phyloP scores from a whole-genome alignment of 2,888 invertebrate genomes.

The Zeuzera pyrina region DNA sequence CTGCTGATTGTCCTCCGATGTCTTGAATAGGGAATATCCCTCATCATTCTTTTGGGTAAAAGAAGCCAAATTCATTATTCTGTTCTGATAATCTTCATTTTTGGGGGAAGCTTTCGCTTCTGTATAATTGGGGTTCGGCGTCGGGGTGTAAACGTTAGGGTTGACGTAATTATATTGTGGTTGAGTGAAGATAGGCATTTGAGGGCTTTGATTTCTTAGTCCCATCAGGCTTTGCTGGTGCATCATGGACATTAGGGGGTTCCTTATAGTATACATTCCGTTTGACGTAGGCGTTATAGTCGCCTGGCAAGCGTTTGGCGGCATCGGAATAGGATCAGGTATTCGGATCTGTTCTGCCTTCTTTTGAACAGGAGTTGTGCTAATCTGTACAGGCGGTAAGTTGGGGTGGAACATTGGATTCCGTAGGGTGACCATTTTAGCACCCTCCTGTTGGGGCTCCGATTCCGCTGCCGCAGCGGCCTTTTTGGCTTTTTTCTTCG shows the following conservation, averaged over 20 bases:
- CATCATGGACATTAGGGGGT: constrained; percentile 76
- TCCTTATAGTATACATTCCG: constrained; percentile 89
- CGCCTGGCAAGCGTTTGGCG: constrained; percentile 60
- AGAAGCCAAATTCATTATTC: constrained; percentile 55
- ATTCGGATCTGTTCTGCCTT: constrained; percentile 49
- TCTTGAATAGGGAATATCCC: constrained; percentile 59
- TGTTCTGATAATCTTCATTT: constrained; percentile 34
- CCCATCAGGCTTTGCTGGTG: constrained; percentile 57
- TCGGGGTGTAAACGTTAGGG: constrained; percentile 34
- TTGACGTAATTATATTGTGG: constrained; percentile 45
- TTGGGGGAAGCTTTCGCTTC: constrained; percentile 23
- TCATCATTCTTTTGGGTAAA: constrained; percentile 64
- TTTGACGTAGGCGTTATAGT: constrained; percentile 67
- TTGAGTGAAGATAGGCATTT: constrained; percentile 28
- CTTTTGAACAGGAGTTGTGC: constrained; percentile 30
- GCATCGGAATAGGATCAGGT: constrained; percentile 63
- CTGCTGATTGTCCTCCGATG: constrained; percentile 40
- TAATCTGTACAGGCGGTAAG: constrained; percentile 48
- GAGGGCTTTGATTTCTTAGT: constrained; percentile 28
- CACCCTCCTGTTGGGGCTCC: constrained; percentile 41
- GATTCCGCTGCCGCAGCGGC: constrained; percentile 31
- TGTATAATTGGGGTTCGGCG: constrained; percentile 19
- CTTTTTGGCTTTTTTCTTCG: constrained; percentile 67
- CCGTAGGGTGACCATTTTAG: constrained; percentile 83
- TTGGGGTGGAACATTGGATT: constrained; percentile 84